Evolutionary conservation across 2,113 vertebrate genomes (phyloP), one percentile per base, ranked within the genome.

Genomic region (Tachuris rubrigastra): DNA sequence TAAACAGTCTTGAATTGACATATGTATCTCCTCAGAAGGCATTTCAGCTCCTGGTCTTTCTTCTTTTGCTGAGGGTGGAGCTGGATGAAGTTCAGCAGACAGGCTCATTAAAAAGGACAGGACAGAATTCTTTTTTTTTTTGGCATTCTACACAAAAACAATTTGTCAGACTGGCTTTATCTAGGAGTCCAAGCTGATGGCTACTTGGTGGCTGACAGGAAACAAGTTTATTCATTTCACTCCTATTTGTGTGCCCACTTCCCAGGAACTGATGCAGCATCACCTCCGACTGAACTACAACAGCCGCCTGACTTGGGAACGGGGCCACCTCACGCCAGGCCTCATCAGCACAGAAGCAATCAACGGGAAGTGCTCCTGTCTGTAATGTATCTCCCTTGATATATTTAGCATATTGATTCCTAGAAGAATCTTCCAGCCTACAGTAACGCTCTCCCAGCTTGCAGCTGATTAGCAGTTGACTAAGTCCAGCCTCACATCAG

Each of bases 331-430:
- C 37, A 0, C 68, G 73, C 6, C 50, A 47, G 88, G 59, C 33
- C 68, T 81, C 82, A 88, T 47, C 72, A 56, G 56, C 37, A 49
- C 35, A 55, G 35, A 63, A 55, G 63, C 79, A 37, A 90, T 49
- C 77, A 78, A 25, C 0, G 0, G 2, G n/a, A 86, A 74, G 27
- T 24, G 46, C 8, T 71, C 85, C 82, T 77, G 58, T 46, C 74
- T 75, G 31, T 25, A 88, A 69, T 41, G 5, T 18, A 41, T 35
- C 49, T 44, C 82, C 77, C 91, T 77, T 5, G 46, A 79, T 69
- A 68, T 80, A 85, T 85, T 93, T 76, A 85, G 84, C 49, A 65
- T 80, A 81, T n/a, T 55, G 46, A 91, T 95, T 96, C 93, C 93
- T 94, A 78, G 85, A 94, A 92, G 74, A 77, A 84, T 66, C 69